phyloP scores from a whole-genome alignment of 2,888 invertebrate genomes.

The Tiliacea aurago region DNA sequence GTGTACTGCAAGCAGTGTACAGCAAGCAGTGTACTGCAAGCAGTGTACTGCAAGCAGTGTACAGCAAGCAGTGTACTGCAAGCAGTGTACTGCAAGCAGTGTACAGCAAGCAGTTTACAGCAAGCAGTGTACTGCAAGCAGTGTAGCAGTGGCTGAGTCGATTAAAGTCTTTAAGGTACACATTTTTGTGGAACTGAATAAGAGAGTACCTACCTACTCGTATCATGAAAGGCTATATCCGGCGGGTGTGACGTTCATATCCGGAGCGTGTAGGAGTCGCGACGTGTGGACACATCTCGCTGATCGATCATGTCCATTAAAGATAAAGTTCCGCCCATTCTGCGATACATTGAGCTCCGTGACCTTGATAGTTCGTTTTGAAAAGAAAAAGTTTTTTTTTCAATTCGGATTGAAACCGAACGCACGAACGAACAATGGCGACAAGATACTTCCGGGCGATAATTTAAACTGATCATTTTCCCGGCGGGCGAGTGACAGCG shows the following conservation, averaged over 20 bases:
- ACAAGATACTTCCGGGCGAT: constrained; percentile 3
- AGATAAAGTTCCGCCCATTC: constrained; percentile 10
- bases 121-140: too few relatives aligned
- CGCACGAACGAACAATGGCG: constrained; percentile 5
- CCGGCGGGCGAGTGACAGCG: constrained; percentile 15
- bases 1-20: too few relatives aligned
- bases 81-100: too few relatives aligned
- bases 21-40: too few relatives aligned
- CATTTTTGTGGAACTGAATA: constrained; percentile 3
- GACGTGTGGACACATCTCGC: constrained; percentile 20
- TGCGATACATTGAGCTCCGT: neutral
- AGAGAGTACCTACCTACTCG: constrained; percentile 11
- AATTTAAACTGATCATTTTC: constrained; percentile 26
- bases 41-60: too few relatives aligned
- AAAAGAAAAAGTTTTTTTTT: neutral
- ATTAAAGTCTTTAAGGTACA: neutral
- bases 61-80: too few relatives aligned
- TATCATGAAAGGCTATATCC: constrained; percentile 41
- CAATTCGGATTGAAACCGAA: neutral
- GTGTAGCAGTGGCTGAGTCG: too few relatives aligned
- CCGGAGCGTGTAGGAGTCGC: constrained; percentile 6
- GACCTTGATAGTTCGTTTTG: neutral
- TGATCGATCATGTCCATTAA: constrained; percentile 33
- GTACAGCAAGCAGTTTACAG: too few relatives aligned
- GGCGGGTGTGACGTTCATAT: constrained; percentile 24